Base-by-base conservation (phyloP, 2,888 invertebrate genomes). In the Chymomyza fuscimana region DNA sequence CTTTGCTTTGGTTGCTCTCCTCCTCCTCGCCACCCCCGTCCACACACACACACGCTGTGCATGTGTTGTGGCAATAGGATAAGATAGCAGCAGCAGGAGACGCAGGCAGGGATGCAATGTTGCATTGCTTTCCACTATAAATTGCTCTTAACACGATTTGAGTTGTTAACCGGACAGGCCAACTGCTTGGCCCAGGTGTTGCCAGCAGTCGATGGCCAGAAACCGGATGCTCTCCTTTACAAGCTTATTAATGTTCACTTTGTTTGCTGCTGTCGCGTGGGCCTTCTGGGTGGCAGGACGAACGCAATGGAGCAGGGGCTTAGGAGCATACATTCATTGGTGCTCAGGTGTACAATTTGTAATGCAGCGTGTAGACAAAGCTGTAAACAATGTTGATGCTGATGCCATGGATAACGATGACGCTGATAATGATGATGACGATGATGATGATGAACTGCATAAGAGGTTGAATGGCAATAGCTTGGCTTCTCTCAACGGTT, bases 321-420 rank as follows among this genome's bases (percentile, higher is more conserved):
- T 25, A 25, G 25, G 4, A 25, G 25, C 25, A 25, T 22, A 5
- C 22, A 52, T 67, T 54, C 65, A 74, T 22, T 29, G 46, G 56
- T 51, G 32, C 52, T 25, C n/a, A 5, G 52, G 3, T 40, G 50
- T 25, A 72, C 52, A 52, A 77, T 74, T 75, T 75, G 77, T 76
- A 80, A 73, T 81, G 67, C 69, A 59, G 46, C 69, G 60, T 83
- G 87, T 86, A 74, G 79, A 84, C 84, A 88, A 78, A 84, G 76
- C 22, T 88, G 82, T 87, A 87, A 83, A 87, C 82, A 83, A 78
- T 83, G 76, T 74, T 74, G 73, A 82, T 46, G 40, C 40, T 46
- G 40, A 46, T 46, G 40, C 40, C 40, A 46, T 12, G 40, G 40
- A 46, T 74, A 84, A 63, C 70, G 36, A 72, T 69, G 64, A 54